Conservation (phyloP, 2,113 vertebrate genomes). For the Lycaon pictus region DNA sequence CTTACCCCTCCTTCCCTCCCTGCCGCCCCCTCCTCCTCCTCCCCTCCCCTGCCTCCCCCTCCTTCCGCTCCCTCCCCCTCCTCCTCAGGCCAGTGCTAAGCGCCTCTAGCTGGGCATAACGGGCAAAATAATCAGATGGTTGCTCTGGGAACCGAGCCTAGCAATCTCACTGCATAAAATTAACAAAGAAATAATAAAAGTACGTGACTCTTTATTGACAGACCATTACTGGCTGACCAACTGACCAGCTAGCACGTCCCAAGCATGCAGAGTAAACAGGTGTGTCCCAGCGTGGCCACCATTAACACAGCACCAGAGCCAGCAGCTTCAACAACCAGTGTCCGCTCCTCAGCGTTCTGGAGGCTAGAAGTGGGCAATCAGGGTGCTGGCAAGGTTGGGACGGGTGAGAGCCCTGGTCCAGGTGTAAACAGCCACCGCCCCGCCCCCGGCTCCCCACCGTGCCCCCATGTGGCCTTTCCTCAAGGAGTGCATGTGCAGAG, state of each 20-base stretch:
- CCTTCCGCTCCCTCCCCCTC: rapidly evolving
- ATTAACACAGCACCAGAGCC: rapidly evolving
- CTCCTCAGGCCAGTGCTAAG: neutral
- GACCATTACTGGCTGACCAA: rapidly evolving
- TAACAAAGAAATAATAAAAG: neutral
- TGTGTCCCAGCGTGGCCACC: too few relatives aligned
- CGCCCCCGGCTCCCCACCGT: rapidly evolving
- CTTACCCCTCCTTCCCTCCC: too few relatives aligned
- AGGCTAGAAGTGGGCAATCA: neutral
- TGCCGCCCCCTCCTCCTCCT: rapidly evolving
- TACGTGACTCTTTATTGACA: rapidly evolving
- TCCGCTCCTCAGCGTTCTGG: neutral
- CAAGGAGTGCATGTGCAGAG: neutral
- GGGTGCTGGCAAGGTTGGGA: neutral
- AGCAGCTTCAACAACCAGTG: rapidly evolving
- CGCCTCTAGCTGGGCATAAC: rapidly evolving
- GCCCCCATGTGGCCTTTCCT: neutral
- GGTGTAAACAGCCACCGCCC: neutral
- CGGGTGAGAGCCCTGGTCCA: neutral
- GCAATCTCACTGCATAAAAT: neutral
- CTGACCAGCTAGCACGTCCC: too few relatives aligned
- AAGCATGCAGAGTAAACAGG: rapidly evolving
- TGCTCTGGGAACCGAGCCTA: neutral
- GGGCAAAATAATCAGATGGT: neutral
- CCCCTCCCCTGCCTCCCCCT: too few relatives aligned